These are phyloP conservation scores for Polydrusus cervinus DNA, from an alignment of 2,888 invertebrate genomes.

Conservation along the genomic window DNA sequence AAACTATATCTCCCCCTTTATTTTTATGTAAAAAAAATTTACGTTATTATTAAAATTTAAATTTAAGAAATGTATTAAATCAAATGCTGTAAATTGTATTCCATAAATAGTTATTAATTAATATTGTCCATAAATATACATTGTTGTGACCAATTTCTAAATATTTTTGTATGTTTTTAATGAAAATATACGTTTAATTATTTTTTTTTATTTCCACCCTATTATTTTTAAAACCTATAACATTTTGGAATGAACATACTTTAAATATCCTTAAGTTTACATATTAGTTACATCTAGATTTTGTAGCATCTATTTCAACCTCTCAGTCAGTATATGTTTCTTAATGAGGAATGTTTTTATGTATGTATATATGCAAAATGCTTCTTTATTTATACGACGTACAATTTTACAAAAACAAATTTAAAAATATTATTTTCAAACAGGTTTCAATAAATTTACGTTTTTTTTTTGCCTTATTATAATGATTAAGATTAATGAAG, in stretches of 20 bases:
- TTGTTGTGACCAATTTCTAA: not conserved
- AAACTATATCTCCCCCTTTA: constrained; percentile 32
- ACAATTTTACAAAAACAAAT: not conserved
- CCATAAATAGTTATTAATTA: no score
- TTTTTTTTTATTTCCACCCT: constrained; percentile 12
- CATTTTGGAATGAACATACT: constrained; percentile 31
- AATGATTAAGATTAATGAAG: constrained; percentile 17
- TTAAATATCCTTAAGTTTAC: constrained; percentile 20
- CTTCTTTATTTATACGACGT: not conserved
- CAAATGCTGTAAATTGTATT: no score
- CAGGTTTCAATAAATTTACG: not conserved
- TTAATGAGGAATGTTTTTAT: constrained; percentile 39
- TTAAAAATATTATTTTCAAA: not conserved
- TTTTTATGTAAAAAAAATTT: not conserved
- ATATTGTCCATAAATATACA: no score
- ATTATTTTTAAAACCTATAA: constrained; percentile 11
- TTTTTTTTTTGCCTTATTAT: not conserved
- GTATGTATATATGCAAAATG: constrained; percentile 11
- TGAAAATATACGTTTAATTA: not conserved
- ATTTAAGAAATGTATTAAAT: not conserved
- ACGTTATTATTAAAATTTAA: no score
- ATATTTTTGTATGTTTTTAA: not conserved
- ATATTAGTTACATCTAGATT: constrained; percentile 21
- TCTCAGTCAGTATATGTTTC: constrained; percentile 34
- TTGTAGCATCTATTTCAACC: constrained; percentile 33